Percentiles rank a stretch among this genome's conserved stretches.
These are phyloP conservation scores for Saccopteryx leptura DNA, from an alignment of 2,113 vertebrate genomes.

Conservation along the genomic window DNA sequence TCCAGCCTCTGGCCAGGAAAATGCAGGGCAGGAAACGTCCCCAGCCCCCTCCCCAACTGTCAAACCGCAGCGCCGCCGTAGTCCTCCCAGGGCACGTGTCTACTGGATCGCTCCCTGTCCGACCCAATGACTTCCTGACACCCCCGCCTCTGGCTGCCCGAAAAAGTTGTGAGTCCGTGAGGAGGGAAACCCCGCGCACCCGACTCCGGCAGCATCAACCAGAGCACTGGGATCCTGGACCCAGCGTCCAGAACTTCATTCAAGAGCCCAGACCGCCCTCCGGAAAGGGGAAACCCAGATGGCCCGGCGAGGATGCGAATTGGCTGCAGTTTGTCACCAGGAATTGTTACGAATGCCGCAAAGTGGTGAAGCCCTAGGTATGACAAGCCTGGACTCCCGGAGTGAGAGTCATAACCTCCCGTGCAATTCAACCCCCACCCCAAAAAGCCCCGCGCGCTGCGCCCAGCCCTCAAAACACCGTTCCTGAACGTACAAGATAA, in stretches of 20 bases:
- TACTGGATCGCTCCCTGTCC: conserved; percentile 4
- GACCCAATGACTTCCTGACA: conserved; percentile 69
- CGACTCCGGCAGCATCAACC: not conserved
- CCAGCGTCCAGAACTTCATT: conserved; percentile 57
- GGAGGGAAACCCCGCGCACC: conserved; percentile 20
- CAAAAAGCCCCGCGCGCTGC: not conserved
- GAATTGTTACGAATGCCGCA: not conserved
- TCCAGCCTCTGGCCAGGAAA: conserved; percentile 54
- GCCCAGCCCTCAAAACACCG: conserved; percentile 17
- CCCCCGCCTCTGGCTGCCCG: conserved; percentile 24
- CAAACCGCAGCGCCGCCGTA: conserved; percentile 65
- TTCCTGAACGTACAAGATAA: conserved; percentile 44
- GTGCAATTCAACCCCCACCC: not conserved
- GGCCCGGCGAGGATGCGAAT: conserved; percentile 32
- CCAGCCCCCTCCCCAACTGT: conserved; percentile 67
- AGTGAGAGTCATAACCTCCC: not conserved
- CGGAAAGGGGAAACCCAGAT: not conserved
- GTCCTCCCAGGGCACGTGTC: conserved; percentile 78
- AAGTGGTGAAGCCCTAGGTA: conserved; percentile 41
- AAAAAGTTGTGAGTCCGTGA: conserved; percentile 49
- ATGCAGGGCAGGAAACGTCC: conserved; percentile 64
- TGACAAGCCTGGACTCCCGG: conserved; percentile 30
- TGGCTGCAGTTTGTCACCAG: conserved; percentile 34
- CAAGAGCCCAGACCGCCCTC: conserved; percentile 46
- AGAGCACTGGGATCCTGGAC: not conserved